A percentile compares a stretch with the other conserved stretches of the same genome.
phyloP scores from a whole-genome alignment of 2,888 invertebrate species.

The Mesoligia furuncula region DNA sequence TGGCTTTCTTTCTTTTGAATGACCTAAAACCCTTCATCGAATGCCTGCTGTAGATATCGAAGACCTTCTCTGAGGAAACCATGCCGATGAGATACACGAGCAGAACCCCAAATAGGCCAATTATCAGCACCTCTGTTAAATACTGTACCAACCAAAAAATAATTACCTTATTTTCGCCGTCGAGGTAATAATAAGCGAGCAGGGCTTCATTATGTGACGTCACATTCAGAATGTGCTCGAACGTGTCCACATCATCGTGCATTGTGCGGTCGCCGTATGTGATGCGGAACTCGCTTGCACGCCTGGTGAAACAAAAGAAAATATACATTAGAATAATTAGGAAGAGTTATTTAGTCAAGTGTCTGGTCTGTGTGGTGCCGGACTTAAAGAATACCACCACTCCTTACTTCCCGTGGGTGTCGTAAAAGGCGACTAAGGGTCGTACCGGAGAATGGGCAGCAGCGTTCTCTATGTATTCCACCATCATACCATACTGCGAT shows the following conservation, averaged over 20 bases:
- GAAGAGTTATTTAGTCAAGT: neutral
- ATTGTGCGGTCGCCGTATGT: constrained; percentile 81
- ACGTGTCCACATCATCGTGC: constrained; percentile 90
- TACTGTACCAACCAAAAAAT: neutral
- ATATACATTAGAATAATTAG: constrained; percentile 19
- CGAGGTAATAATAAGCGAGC: constrained; percentile 97
- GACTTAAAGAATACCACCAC: no score
- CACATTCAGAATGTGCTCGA: constrained; percentile 93
- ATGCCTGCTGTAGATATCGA: neutral
- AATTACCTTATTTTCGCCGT: constrained; percentile 94
- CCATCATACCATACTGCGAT: no score
- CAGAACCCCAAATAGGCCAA: neutral
- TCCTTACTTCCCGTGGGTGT: no score
- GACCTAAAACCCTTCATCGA: neutral
- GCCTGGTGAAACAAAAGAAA: constrained; percentile 72
- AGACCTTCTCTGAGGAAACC: neutral
- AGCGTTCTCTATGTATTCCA: no score
- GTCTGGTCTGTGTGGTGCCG: no score
- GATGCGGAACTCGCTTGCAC: constrained; percentile 83
- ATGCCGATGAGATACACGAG: neutral
- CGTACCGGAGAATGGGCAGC: no score
- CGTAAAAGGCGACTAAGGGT: no score
- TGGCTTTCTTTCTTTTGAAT: neutral
- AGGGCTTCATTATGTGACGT: constrained; percentile 96
- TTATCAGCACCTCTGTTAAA: neutral